Percentiles rank a stretch among this genome's conserved stretches.
Evolutionary conservation across 1,140 invertebrate genomes (phyloP).

Genomic region (Drosophila busckii): DNA sequence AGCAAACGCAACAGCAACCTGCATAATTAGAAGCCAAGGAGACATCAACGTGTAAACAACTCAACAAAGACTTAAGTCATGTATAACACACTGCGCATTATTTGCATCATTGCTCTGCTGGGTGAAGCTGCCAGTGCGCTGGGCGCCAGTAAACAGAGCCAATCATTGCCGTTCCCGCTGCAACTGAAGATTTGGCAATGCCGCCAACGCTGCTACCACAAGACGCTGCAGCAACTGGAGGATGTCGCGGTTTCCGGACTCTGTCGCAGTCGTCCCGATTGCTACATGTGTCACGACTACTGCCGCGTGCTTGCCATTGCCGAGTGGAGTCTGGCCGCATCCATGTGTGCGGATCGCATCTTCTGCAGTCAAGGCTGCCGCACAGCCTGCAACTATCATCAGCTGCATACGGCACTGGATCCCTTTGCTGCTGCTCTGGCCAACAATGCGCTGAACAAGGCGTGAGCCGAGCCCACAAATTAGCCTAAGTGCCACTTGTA

Average conservation of each 20-base stretch:
- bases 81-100: not conserved
- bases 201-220: constrained; percentile 50
- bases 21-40: constrained; percentile 40
- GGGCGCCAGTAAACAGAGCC: constrained; percentile 14
- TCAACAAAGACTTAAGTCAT: not conserved
- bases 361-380: constrained; percentile 64
- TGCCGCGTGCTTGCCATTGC: constrained; percentile 52
- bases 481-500: not conserved
- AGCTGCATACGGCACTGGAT: constrained; percentile 6
- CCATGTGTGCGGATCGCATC: constrained; percentile 57
- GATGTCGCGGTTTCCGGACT: constrained; percentile 12
- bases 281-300: constrained; percentile 70
- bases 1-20: not conserved
- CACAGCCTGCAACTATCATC: constrained; percentile 52
- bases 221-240: constrained; percentile 4
- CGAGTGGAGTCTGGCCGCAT: constrained; percentile 38
- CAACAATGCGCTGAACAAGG: constrained; percentile 36
- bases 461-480: not conserved
- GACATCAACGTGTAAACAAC: constrained; percentile 22
- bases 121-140: constrained; percentile 17
- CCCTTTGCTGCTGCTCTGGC: not conserved
- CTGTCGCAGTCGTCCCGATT: constrained; percentile 51
- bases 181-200: constrained; percentile 41
- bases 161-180: not conserved
- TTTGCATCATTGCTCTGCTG: not conserved